These are phyloP conservation scores for Thryonomys swinderianus DNA, from an alignment of 2,113 vertebrate species.

Conservation along the genomic window DNA sequence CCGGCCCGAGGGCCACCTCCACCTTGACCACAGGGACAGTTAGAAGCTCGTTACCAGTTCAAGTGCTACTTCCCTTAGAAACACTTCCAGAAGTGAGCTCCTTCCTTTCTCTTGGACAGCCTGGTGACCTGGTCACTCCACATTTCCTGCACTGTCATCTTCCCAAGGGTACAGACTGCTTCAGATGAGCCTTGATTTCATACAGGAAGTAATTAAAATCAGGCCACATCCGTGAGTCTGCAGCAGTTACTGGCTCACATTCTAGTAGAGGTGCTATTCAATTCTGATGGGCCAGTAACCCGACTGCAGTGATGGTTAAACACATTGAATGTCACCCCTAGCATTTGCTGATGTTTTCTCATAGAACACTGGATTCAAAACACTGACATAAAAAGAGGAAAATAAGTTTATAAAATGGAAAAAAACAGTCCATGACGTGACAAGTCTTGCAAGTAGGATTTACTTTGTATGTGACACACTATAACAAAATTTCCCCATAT, in stretches of 20 bases:
- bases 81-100: background rate
- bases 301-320: background rate
- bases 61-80: background rate
- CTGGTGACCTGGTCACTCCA: background rate
- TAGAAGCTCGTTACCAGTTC: background rate
- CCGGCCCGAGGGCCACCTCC: background rate
- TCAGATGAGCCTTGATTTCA: background rate
- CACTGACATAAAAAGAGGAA: background rate
- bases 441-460: background rate
- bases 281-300: background rate
- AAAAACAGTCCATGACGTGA: background rate
- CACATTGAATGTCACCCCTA: background rate
- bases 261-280: background rate
- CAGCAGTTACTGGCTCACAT: background rate
- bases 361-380: background rate
- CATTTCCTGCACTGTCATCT: background rate
- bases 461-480: background rate
- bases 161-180: rapidly evolving
- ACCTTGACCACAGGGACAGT: background rate
- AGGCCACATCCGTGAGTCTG: background rate
- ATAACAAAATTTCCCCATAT: background rate
- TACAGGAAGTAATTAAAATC: background rate
- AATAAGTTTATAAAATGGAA: background rate
- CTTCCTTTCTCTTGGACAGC: background rate
- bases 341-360: slow-evolving; percentile 32